phyloP scores from a whole-genome alignment of 1,140 invertebrate genomes.

The Sinonovacula constricta region DNA sequence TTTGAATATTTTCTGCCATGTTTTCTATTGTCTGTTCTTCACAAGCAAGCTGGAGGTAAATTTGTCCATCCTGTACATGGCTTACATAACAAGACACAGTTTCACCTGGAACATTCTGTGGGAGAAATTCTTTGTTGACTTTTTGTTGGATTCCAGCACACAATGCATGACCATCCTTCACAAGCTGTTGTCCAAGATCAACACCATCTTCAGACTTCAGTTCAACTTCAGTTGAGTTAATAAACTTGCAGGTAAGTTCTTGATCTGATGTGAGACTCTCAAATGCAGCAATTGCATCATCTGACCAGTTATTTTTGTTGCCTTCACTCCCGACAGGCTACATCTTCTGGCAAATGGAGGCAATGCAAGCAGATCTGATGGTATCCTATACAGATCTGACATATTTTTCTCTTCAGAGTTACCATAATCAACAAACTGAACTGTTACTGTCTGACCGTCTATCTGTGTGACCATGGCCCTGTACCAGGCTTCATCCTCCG shows the following conservation, averaged over 20 bases:
- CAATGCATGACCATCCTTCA: constrained; percentile 38
- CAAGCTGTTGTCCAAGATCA: constrained; percentile 49
- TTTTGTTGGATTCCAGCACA: constrained; percentile 4
- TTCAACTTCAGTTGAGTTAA: constrained; percentile 54
- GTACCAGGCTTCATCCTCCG: constrained; percentile 88
- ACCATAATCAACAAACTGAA: constrained; percentile 82
- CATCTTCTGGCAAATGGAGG: constrained; percentile 67
- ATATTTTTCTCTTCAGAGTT: constrained; percentile 66
- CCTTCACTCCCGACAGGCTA: constrained; percentile 53
- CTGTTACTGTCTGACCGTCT: constrained; percentile 81
- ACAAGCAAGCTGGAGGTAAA: constrained; percentile 79
- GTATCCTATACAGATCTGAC: constrained; percentile 51
- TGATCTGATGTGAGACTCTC: constrained; percentile 62
- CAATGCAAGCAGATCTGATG: constrained; percentile 48
- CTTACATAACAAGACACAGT: constrained; percentile 59
- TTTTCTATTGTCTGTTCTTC: constrained; percentile 81
- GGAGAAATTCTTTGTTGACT: constrained; percentile 41
- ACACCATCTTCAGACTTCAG: constrained; percentile 55
- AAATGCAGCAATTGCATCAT: constrained; percentile 61
- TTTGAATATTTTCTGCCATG: constrained; percentile 55
- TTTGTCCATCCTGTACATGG: constrained; percentile 69
- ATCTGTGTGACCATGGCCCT: constrained; percentile 86
- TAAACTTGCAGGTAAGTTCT: constrained; percentile 63
- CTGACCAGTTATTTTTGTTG: constrained; percentile 57
- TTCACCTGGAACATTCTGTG: constrained; percentile 46